Conservation (phyloP, 2,888 invertebrate genomes). For the Candidula unifasciata region DNA sequence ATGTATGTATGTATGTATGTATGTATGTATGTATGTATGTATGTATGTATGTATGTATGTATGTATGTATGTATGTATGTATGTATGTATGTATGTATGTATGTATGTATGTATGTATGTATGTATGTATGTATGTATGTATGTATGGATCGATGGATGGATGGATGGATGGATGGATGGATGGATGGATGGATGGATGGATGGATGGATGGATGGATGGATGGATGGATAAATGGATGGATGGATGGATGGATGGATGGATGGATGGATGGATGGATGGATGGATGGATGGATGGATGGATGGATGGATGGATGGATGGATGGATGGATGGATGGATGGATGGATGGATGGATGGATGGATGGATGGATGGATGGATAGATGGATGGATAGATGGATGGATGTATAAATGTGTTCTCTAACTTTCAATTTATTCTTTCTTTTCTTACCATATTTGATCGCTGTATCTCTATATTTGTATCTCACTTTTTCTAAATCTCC, state of each 20-base stretch:
- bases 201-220: neutral
- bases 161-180: neutral
- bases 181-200: constrained; percentile 1
- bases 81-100: constrained; percentile 25
- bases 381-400: no score
- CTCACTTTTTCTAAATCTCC: no score
- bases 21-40: constrained; percentile 23
- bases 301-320: constrained; percentile 8
- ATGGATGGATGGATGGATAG: no score
- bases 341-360: no score
- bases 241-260: neutral
- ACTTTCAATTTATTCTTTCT: no score
- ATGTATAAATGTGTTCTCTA: no score
- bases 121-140: constrained; percentile 34
- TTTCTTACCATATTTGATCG: no score
- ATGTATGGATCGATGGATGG: constrained; percentile 23
- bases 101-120: constrained; percentile 33
- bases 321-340: neutral
- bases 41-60: constrained; percentile 24
- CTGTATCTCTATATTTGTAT: no score
- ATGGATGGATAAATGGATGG: neutral
- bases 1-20: constrained; percentile 32
- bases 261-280: constrained; percentile 1
- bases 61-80: constrained; percentile 20
- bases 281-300: constrained; percentile 8